Base-by-base conservation (phyloP, 2,888 invertebrate species). In the Pseudococcus longispinus region DNA sequence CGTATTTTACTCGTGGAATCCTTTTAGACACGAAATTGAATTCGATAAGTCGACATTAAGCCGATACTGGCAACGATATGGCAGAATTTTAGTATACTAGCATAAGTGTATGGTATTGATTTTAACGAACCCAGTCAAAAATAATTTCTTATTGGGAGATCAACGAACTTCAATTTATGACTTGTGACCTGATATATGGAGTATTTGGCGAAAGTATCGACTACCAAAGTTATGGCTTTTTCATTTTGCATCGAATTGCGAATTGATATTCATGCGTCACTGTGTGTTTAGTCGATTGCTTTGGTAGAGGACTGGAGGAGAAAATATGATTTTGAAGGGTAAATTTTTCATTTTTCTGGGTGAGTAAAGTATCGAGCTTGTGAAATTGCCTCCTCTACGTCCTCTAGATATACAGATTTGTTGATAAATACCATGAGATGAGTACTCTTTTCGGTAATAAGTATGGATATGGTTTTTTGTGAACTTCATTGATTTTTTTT, bases 41-140 rank as follows among this genome's bases (percentile, higher is more conserved):
- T 70, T 70, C 29, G 70, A 60, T 29, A 29, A 70, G 29, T 70
- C 70, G 70, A 18, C 70, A 29, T 70, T 70, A 70, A 70, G 60
- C 60, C n/a, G 15, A n/a, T 51, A 51, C n/a, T 51, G 51, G n/a
- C 18, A 51, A n/a, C 51, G 51, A 51, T 60, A 60, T 60, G 60
- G 6, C 1, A 20, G 23, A 20, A 20, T 60, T 20, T 8, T 20
- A 23, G 23, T 23, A 51, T 51, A 20, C 55, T 4, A n/a, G 4
- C 18, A 8, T n/a, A 20, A 60, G 23, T 2, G 55, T 15, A 60
- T 60, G 9, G 60, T 60, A 60, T 60, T 23, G 60, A 60, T 60
- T 60, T 23, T 23, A 23, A 4, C 20, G 13, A 11, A 23, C 23
- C 23, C 11, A 0, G 8, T 2, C 15, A 1, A 60, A 23, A 60